Percentiles rank a stretch among this genome's conserved stretches.
phyloP scores from a whole-genome alignment of 1,140 invertebrate species.

The Probaryconus sp. region DNA sequence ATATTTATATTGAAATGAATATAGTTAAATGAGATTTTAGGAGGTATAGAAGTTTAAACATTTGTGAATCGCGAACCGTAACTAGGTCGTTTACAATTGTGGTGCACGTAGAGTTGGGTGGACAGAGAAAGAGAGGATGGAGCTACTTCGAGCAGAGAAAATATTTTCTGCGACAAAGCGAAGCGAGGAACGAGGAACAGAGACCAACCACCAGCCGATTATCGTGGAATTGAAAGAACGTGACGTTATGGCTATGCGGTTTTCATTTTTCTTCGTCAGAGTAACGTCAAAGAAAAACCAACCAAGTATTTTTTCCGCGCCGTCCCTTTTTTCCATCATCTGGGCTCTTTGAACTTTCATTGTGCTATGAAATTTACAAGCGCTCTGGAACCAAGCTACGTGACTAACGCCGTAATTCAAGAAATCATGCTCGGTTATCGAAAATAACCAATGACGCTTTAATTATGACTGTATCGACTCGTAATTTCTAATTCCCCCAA shows the following conservation, averaged over 20 bases:
- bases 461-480: conserved; percentile 23
- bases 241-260: conserved; percentile 50
- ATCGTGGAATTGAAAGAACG: conserved; percentile 57
- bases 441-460: conserved; percentile 35
- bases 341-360: conserved; percentile 50
- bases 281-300: conserved; percentile 43
- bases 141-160: conserved; percentile 26
- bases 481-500: too few species aligned
- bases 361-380: conserved; percentile 49
- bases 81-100: conserved; percentile 34
- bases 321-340: conserved; percentile 45
- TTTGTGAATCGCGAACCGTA: too few species aligned
- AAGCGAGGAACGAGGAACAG: conserved; percentile 37
- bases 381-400: conserved; percentile 29
- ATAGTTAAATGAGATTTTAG: too few species aligned
- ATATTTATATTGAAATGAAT: too few species aligned
- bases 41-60: too few species aligned
- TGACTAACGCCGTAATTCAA: conserved; percentile 46
- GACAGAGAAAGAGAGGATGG: conserved; percentile 16
- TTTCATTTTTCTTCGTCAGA: conserved; percentile 49
- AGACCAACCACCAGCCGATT: conserved; percentile 50
- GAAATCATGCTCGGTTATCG: conserved; percentile 35
- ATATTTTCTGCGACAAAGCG: conserved; percentile 56
- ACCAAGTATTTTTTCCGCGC: conserved; percentile 36
- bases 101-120: conserved; percentile 10